Evolutionary conservation across 2,888 invertebrate genomes (phyloP).

Genomic region (Leuctra nigra): DNA sequence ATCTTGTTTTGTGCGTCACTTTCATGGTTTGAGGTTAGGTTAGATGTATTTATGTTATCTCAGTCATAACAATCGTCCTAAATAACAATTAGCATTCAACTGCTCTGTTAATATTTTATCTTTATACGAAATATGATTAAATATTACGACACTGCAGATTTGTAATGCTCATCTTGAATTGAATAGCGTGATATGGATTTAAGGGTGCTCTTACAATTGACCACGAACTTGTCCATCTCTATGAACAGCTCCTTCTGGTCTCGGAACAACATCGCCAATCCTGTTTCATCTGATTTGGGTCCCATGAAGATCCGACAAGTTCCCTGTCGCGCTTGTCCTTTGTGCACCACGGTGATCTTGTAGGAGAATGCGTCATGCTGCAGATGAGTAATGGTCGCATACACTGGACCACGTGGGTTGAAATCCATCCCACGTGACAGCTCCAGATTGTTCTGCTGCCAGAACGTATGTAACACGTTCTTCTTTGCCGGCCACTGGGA

Average conservation of each 20-base stretch:
- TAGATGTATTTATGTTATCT: too few relatives aligned
- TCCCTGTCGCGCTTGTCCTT: conserved; percentile 40
- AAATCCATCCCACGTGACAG: conserved; percentile 39
- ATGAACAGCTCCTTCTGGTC: conserved; percentile 60
- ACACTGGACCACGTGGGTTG: conserved; percentile 30
- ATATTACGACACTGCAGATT: too few relatives aligned
- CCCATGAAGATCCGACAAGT: conserved; percentile 65
- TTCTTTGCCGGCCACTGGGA: neutral
- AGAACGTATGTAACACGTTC: conserved; percentile 34
- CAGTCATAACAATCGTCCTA: too few relatives aligned
- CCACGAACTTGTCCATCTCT: conserved; percentile 65
- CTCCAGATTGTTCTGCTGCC: conserved; percentile 37
- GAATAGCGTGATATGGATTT: too few relatives aligned
- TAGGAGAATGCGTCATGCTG: conserved; percentile 35
- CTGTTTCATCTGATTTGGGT: conserved; percentile 59
- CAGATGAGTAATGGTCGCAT: conserved; percentile 34
- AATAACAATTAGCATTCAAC: too few relatives aligned
- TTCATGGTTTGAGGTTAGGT: too few relatives aligned
- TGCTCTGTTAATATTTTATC: too few relatives aligned
- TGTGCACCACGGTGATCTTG: conserved; percentile 25
- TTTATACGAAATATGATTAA: too few relatives aligned
- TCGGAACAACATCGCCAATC: conserved; percentile 52
- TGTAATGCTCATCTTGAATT: too few relatives aligned
- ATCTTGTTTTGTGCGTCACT: too few relatives aligned
- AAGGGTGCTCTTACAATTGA: conserved; percentile 50